These are phyloP conservation scores for Anguilla pacifica DNA, from an alignment of 2,797 vertebrate genomes.

Conservation along the genomic window DNA sequence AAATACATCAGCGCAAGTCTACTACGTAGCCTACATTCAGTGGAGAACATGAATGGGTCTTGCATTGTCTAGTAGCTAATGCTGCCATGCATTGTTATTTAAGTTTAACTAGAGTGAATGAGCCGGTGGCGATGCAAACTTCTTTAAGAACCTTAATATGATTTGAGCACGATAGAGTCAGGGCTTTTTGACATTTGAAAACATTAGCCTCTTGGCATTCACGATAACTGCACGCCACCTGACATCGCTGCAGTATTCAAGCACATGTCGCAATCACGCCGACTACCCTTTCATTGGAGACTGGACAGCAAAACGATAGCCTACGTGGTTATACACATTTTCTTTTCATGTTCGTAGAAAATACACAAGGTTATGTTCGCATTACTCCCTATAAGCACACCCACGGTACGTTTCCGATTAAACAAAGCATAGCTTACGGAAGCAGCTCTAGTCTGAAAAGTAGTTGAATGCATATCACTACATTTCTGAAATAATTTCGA, in stretches of 20 bases:
- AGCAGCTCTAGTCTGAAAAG: background rate
- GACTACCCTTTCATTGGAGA: background rate
- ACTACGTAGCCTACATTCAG: background rate
- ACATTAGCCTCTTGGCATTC: background rate
- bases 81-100: background rate
- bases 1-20: background rate
- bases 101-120: background rate
- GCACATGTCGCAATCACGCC: conserved; percentile 26
- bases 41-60: background rate
- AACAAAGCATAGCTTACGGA: background rate
- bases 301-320: background rate
- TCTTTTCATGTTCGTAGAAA: background rate
- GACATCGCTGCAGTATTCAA: background rate
- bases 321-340: background rate
- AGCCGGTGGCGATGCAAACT: background rate
- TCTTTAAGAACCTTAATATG: background rate
- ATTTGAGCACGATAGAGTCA: background rate
- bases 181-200: background rate
- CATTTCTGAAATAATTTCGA: background rate
- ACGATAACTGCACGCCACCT: background rate
- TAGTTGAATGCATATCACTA: background rate
- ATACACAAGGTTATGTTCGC: background rate
- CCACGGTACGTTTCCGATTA: background rate
- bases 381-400: background rate
- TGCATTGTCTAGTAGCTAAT: background rate